phyloP scores from a whole-genome alignment of 2,888 invertebrate genomes.

The Argynnis bischoffii region DNA sequence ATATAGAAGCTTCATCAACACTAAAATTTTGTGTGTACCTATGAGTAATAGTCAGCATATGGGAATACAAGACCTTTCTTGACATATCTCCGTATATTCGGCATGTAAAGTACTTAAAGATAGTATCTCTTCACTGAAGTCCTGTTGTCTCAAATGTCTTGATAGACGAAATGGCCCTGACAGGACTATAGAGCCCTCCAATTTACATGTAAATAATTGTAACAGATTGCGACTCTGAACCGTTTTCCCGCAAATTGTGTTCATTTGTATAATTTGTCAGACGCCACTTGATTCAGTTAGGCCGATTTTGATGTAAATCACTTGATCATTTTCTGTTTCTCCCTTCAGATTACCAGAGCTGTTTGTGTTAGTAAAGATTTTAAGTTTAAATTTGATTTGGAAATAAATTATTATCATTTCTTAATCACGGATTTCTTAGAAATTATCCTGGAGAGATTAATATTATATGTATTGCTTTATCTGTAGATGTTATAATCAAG shows the following conservation, averaged over 20 bases:
- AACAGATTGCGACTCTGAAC: slow-evolving; percentile 63
- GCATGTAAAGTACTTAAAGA: slow-evolving; percentile 23
- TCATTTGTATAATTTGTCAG: slow-evolving; percentile 64
- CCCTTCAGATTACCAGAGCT: slow-evolving; percentile 15
- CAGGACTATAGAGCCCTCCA: slow-evolving; percentile 56
- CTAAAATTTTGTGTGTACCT: too few relatives aligned
- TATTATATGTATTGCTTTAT: too few relatives aligned
- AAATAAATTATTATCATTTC: too few relatives aligned
- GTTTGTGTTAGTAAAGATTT: background rate
- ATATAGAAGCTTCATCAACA: too few relatives aligned
- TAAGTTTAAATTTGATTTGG: too few relatives aligned
- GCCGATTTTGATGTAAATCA: slow-evolving; percentile 53
- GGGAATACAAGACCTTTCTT: slow-evolving; percentile 10
- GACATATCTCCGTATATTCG: slow-evolving; percentile 24
- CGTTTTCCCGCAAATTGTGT: slow-evolving; percentile 60
- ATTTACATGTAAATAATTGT: slow-evolving; percentile 76
- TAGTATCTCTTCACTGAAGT: slow-evolving; percentile 31
- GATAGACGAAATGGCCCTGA: slow-evolving; percentile 39
- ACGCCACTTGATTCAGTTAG: slow-evolving; percentile 49
- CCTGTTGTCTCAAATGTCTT: slow-evolving; percentile 36
- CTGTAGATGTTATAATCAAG: too few relatives aligned
- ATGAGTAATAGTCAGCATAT: background rate
- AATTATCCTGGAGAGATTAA: too few relatives aligned
- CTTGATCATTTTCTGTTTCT: slow-evolving; percentile 39
- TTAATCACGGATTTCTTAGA: too few relatives aligned